A percentile compares a stretch with the other conserved stretches of the same genome.
These are phyloP conservation scores for Torymus aiolomorphi DNA, from an alignment of 2,888 invertebrate species.

Conservation along the genomic window DNA sequence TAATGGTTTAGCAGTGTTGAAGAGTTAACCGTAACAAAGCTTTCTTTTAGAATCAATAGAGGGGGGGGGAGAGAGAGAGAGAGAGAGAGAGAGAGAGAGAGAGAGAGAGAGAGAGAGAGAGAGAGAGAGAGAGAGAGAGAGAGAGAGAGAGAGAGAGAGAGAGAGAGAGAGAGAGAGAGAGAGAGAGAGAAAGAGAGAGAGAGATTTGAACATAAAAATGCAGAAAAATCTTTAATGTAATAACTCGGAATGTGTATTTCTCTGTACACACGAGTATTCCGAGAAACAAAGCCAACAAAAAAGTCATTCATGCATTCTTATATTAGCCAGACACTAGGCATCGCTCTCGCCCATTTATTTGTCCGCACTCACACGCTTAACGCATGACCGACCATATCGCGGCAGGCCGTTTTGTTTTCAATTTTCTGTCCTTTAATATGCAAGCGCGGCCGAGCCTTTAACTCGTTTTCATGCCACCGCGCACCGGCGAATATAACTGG, in stretches of 20 bases:
- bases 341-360: neutral
- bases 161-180: conserved; percentile 4
- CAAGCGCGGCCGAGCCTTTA: conserved; percentile 52
- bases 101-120: neutral
- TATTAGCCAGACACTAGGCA: conserved; percentile 50
- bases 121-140: conserved; percentile 1
- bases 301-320: conserved; percentile 59
- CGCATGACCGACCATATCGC: conserved; percentile 55
- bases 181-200: conserved; percentile 4
- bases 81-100: conserved; percentile 1
- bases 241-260: conserved; percentile 40
- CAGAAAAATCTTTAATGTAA: conserved; percentile 42
- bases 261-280: conserved; percentile 15
- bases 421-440: conserved; percentile 67
- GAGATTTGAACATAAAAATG: neutral
- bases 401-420: conserved; percentile 65
- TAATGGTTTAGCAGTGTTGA: no score
- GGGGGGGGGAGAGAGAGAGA: conserved; percentile 10
- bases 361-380: conserved; percentile 16
- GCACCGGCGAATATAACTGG: conserved; percentile 35
- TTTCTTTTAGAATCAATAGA: no score
- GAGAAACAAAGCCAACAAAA: conserved; percentile 35
- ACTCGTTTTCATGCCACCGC: conserved; percentile 20
- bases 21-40: no score
- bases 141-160: conserved; percentile 4